Base-by-base conservation (phyloP, 2,113 vertebrate genomes). In the Ceuthmochares aereus region DNA sequence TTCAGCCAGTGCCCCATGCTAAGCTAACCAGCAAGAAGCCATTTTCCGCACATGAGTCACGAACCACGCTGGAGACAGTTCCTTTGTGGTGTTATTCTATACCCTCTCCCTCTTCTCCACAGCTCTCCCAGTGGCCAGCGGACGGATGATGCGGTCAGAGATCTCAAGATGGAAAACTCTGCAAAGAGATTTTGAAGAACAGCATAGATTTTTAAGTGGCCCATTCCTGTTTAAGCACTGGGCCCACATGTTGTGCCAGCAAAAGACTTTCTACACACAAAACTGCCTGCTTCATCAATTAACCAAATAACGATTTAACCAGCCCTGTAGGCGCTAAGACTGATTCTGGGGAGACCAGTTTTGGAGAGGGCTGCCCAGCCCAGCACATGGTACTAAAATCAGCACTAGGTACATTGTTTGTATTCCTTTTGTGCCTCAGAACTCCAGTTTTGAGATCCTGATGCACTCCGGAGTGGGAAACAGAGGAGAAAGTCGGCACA, bases 141-240 rank as follows among this genome's bases (percentile, higher is more conserved):
- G 69, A 91, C 51, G 88, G 54, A 79, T 45, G 69, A 81, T 12
- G 85, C 2, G 63, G 87, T 34, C 84, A 52, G 63, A 93, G 86
- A 56, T 37, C 84, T 97, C 97, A 97, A 0, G 83, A 95, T 4
- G 95, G 87, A 73, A 63, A 95, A 79, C 56, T 96, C 98, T 98
- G 34, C 52, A 82, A 89, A 79, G 75, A 92, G 47, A 96, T 54
- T 62, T n/a, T 21, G 19, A 58, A 76, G 84, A 32, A 67, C 2
- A 19, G 19, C 9, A 13, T 10, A 26, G 22, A 4, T 47, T 84
- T 82, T 55, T 6, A 81, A 85, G 37, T 0, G 9, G 22, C 9
- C 4, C 1, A 2, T 8, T 75, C 82, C 13, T 20, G n/a, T 49
- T 63, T 7, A 15, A 75, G 72, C 60, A 12, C 43, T 4, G 6